Evolutionary conservation across 1,140 invertebrate species (phyloP), one percentile per base, ranked within the genome.

Genomic region (Calliphora vicina): DNA sequence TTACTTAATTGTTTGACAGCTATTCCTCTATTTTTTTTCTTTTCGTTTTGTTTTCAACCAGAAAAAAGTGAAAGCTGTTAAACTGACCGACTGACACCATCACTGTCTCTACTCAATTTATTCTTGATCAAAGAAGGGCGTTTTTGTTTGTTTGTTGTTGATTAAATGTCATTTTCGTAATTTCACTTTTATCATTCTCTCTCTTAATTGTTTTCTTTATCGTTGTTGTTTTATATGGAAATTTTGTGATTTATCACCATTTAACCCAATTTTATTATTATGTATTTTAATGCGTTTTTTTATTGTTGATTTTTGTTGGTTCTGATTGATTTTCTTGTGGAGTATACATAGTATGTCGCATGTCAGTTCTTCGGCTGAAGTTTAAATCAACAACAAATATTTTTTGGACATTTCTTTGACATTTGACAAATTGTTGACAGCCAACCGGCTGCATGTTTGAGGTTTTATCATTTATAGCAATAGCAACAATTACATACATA

Each of bases 351-450:
- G 12, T 50, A 67, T 67, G 57, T 4, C 17, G 45, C 17, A 25
- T 67, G 61, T 25, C 12, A 17, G 50, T 17, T 61, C 50, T n/a
- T n/a, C n/a, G 15, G 50, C 1, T 67, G 0, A 67, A 50, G 17
- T 67, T 67, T 20, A 67, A 23, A 67, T 20, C 61, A 67, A 4
- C 15, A 57, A 57, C 45, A 57, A 57, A 15, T 25, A 20, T 67
- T 67, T 67, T 67, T 25, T 17, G 6, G 23, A 67, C n/a, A 67
- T 25, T 20, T 67, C 12, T 67, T 10, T 67, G 61, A 67, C 61
- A 23, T 67, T 67, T 67, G 57, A 67, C 61, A 67, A 67, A 67
- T 67, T 67, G 61, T 67, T 67, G 61, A 67, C 57, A 67, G 61
- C 61, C n/a, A 20, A 5, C 20, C 15, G 15, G 1, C 5, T 57